Evolutionary conservation across 2,888 invertebrate genomes (phyloP).

Genomic region (Omphaloscelis lunosa): DNA sequence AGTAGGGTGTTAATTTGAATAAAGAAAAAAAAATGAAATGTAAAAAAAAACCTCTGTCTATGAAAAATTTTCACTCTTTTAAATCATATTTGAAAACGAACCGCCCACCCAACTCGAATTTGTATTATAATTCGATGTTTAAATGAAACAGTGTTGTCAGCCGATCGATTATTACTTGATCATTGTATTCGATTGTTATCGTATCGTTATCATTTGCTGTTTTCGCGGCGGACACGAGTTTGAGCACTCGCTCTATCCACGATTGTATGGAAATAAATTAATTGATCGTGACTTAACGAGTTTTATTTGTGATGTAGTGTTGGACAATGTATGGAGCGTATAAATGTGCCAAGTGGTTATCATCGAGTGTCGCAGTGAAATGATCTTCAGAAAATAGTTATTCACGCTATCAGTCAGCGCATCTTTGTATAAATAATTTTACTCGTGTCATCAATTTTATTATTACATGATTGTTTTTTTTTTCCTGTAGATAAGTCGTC

Average conservation of each 20-base stretch:
- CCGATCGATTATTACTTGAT: conserved; percentile 39
- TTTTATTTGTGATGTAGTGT: conserved; percentile 69
- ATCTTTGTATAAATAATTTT: conserved; percentile 75
- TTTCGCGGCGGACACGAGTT: conserved; percentile 36
- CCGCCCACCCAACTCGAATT: conserved; percentile 62
- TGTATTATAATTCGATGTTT: conserved; percentile 62
- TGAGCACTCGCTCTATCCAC: conserved; percentile 54
- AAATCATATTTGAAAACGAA: conserved; percentile 63
- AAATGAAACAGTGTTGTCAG: conserved; percentile 55
- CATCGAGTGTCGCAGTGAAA: conserved; percentile 59
- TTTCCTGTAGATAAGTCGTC: conserved; percentile 77
- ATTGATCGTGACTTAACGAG: conserved; percentile 65
- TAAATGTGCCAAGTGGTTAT: conserved; percentile 71
- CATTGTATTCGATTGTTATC: conserved; percentile 53
- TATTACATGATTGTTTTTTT: conserved; percentile 69
- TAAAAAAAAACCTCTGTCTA: conserved; percentile 59
- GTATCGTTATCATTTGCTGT: conserved; percentile 46
- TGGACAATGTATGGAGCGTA: conserved; percentile 68
- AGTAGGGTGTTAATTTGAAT: conserved; percentile 45
- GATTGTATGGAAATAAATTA: conserved; percentile 58
- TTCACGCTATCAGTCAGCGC: conserved; percentile 71
- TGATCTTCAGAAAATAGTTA: conserved; percentile 64
- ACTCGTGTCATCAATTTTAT: conserved; percentile 72
- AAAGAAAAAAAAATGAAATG: conserved; percentile 51
- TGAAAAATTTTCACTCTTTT: conserved; percentile 36